Evolutionary conservation across 2,113 vertebrate genomes (phyloP).

Genomic region (Austrofundulus limnaeus): DNA sequence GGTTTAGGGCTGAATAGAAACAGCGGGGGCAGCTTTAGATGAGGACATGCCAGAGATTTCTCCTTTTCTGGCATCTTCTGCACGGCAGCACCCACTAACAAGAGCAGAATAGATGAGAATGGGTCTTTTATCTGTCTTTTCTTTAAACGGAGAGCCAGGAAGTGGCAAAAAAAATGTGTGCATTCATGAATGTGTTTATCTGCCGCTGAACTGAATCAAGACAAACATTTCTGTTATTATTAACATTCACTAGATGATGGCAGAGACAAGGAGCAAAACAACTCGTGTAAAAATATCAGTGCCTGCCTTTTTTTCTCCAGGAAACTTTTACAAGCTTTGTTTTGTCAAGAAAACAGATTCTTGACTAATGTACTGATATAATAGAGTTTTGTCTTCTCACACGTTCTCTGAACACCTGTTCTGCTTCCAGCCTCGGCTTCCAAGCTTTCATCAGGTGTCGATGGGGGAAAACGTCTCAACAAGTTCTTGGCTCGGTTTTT

Average conservation of each 20-base stretch:
- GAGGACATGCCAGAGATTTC: conserved; percentile 60
- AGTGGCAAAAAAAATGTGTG: conserved; percentile 43
- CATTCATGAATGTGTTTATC: conserved; percentile 15
- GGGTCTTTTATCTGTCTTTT: conserved; percentile 68
- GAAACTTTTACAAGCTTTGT: conserved; percentile 6
- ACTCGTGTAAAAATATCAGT: conserved; percentile 18
- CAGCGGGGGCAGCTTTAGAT: conserved; percentile 70
- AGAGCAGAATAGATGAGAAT: conserved; percentile 68
- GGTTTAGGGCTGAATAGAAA: conserved; percentile 69
- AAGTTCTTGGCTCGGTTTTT: conserved; percentile 15
- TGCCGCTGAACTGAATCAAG: conserved; percentile 15
- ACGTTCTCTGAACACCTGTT: conserved; percentile 55
- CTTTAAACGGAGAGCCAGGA: conserved; percentile 60
- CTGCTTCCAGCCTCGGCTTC: not conserved
- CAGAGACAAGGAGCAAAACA: conserved; percentile 27
- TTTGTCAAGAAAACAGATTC: conserved; percentile 42
- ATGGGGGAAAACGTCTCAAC: conserved; percentile 22
- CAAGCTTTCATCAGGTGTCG: conserved; percentile 19
- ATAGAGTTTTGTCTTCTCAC: conserved; percentile 27
- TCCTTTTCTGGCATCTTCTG: conserved; percentile 71
- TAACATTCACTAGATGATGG: conserved; percentile 25
- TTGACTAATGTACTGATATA: conserved; percentile 28
- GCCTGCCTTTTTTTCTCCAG: conserved; percentile 14
- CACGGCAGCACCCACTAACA: conserved; percentile 61
- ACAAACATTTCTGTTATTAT: conserved; percentile 15